These are phyloP conservation scores for Petrophora chlorosata DNA, from an alignment of 2,888 invertebrate genomes.

Conservation along the genomic window DNA sequence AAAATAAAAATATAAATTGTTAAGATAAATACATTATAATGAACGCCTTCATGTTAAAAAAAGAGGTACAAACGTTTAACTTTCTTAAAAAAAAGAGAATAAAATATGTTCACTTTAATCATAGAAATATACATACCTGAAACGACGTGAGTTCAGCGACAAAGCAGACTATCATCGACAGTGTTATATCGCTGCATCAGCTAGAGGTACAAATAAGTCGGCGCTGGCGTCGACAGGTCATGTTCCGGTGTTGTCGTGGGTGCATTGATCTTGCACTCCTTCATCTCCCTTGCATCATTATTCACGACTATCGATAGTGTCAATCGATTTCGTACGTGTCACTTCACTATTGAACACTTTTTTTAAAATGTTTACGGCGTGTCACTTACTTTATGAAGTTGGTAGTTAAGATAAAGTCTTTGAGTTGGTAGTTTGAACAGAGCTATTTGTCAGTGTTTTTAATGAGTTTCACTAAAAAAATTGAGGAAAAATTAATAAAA, in stretches of 20 bases:
- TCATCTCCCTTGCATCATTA: slow-evolving; percentile 49
- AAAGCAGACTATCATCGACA: slow-evolving; percentile 83
- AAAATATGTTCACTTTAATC: too few species aligned
- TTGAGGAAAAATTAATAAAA: too few species aligned
- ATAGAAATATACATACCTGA: slow-evolving; percentile 69
- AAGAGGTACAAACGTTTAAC: too few species aligned
- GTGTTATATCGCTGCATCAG: slow-evolving; percentile 74
- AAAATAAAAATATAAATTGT: too few species aligned
- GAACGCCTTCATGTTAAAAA: too few species aligned
- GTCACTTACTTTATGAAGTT: slow-evolving; percentile 4
- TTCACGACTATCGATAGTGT: slow-evolving; percentile 39
- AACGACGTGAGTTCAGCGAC: slow-evolving; percentile 80
- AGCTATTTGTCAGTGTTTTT: slow-evolving; percentile 1
- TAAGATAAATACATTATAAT: too few species aligned
- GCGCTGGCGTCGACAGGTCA: slow-evolving; percentile 74
- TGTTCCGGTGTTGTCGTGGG: slow-evolving; percentile 55
- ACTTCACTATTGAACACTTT: slow-evolving; percentile 62
- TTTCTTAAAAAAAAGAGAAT: too few species aligned
- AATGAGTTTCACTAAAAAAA: too few species aligned
- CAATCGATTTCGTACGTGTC: slow-evolving; percentile 53
- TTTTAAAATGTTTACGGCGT: slow-evolving; percentile 12
- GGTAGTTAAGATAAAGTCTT: slow-evolving; percentile 1
- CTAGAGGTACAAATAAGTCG: slow-evolving; percentile 71
- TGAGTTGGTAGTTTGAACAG: not conserved
- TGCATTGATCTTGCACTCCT: slow-evolving; percentile 56